A percentile compares a stretch with the other conserved stretches of the same genome.
Evolutionary conservation across 1,140 invertebrate genomes (phyloP).

Genomic region (Platorchestia sp.): DNA sequence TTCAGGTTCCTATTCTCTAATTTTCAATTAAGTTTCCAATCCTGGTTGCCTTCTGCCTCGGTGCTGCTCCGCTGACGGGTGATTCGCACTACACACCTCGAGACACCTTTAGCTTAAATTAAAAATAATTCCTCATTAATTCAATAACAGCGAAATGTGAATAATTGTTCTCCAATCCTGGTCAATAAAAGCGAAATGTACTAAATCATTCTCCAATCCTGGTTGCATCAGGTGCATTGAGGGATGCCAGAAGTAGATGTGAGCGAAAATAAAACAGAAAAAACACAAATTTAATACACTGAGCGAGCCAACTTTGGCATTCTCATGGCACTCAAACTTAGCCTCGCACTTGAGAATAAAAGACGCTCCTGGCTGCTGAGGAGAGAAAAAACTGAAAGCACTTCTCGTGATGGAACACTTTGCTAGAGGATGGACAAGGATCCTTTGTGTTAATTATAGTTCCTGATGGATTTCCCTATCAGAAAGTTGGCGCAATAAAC

Average conservation of each 20-base stretch:
- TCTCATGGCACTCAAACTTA: background rate
- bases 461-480: constrained; percentile 1
- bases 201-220: no score
- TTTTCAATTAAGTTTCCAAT: no score
- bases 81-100: no score
- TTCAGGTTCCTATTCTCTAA: no score
- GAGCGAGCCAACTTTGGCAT: background rate
- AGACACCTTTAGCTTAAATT: no score
- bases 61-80: no score
- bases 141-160: no score
- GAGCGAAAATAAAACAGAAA: background rate
- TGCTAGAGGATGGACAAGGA: background rate
- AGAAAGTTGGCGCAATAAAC: background rate
- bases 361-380: background rate
- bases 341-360: background rate
- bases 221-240: background rate
- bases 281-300: background rate
- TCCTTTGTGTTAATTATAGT: constrained; percentile 37
- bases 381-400: background rate
- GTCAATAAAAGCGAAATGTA: no score
- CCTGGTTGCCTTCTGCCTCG: no score
- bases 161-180: no score
- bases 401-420: background rate
- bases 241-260: background rate
- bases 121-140: no score